Conservation (phyloP, 92 coral and sea anemone species). For the Porites cylindrica region DNA sequence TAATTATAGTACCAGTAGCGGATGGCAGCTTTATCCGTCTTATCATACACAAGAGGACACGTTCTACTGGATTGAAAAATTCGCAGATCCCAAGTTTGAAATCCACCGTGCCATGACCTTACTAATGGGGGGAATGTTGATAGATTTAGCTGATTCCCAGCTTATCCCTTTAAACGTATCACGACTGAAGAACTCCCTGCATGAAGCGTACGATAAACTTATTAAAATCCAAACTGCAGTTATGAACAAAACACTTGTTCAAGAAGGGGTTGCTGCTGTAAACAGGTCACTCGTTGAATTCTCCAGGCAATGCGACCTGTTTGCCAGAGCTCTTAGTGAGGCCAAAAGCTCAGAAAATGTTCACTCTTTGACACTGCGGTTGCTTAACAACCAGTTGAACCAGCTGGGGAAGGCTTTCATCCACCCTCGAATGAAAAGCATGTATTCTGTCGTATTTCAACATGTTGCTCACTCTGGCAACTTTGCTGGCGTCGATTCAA, state of each 20-base stretch:
- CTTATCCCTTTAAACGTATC: constrained; percentile 81
- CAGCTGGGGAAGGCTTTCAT: constrained; percentile 85
- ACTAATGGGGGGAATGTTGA: constrained; percentile 77
- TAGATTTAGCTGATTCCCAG: constrained; percentile 73
- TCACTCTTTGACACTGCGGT: constrained; percentile 60
- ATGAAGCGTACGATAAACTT: constrained; percentile 25
- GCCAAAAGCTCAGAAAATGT: constrained; percentile 34
- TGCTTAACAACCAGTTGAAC: constrained; percentile 83
- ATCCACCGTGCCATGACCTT: constrained; percentile 84
- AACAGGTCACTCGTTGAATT: constrained; percentile 58
- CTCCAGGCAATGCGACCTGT: constrained; percentile 38
- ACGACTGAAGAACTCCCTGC: constrained; percentile 58
- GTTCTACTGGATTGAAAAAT: constrained; percentile 81
- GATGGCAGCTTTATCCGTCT: constrained; percentile 75
- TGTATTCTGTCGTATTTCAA: constrained; percentile 2
- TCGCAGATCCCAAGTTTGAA: constrained; percentile 84
- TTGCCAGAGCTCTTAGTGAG: constrained; percentile 48
- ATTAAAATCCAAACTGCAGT: neutral
- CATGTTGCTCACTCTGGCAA: neutral
- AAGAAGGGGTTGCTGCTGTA: constrained; percentile 24
- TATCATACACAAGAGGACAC: constrained; percentile 93
- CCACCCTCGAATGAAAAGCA: constrained; percentile 36
- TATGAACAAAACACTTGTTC: constrained; percentile 4
- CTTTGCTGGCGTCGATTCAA: constrained; percentile 1
- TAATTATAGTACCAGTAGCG: constrained; percentile 13